Evolutionary conservation across 2,113 vertebrate genomes (phyloP).

Genomic region (Etheostoma spectabile): DNA sequence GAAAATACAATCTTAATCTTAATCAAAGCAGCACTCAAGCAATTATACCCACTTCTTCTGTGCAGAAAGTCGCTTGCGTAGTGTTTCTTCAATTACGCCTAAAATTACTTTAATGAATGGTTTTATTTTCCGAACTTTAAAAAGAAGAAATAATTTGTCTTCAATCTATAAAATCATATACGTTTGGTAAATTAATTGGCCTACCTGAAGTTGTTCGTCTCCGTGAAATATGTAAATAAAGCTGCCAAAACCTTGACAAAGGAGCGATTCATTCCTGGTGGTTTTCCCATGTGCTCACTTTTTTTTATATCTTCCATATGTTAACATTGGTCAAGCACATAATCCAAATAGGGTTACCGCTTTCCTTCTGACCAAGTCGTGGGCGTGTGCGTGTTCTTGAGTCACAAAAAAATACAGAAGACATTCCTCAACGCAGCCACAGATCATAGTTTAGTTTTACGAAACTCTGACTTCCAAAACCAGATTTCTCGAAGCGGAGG

Average conservation of each 20-base stretch:
- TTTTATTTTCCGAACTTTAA: slow-evolving; percentile 8
- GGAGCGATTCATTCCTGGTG: slow-evolving; percentile 95
- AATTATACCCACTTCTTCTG: slow-evolving; percentile 25
- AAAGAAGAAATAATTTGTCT: not conserved
- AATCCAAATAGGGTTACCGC: slow-evolving; percentile 71
- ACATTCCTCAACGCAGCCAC: slow-evolving; percentile 82
- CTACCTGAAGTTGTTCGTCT: slow-evolving; percentile 95
- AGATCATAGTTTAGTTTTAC: slow-evolving; percentile 87
- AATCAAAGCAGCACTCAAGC: slow-evolving; percentile 11
- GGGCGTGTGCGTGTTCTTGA: slow-evolving; percentile 62
- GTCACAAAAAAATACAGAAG: slow-evolving; percentile 64
- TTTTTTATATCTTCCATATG: slow-evolving; percentile 80
- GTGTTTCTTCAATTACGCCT: not conserved
- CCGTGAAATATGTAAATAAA: slow-evolving; percentile 94
- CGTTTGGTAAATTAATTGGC: slow-evolving; percentile 37
- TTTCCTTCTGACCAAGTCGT: slow-evolving; percentile 66
- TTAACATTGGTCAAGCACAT: slow-evolving; percentile 77
- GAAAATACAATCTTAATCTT: slow-evolving; percentile 19
- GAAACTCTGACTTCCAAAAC: slow-evolving; percentile 63
- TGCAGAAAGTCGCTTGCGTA: slow-evolving; percentile 1
- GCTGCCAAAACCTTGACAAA: slow-evolving; percentile 93
- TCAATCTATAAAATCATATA: not conserved
- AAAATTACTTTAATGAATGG: not conserved
- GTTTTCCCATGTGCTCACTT: slow-evolving; percentile 86
- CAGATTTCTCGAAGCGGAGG: slow-evolving; percentile 73